Percentiles rank a stretch among this genome's conserved stretches.
These are phyloP conservation scores for Agrilus cyanescens DNA, from an alignment of 2,888 invertebrate genomes.

Conservation along the genomic window DNA sequence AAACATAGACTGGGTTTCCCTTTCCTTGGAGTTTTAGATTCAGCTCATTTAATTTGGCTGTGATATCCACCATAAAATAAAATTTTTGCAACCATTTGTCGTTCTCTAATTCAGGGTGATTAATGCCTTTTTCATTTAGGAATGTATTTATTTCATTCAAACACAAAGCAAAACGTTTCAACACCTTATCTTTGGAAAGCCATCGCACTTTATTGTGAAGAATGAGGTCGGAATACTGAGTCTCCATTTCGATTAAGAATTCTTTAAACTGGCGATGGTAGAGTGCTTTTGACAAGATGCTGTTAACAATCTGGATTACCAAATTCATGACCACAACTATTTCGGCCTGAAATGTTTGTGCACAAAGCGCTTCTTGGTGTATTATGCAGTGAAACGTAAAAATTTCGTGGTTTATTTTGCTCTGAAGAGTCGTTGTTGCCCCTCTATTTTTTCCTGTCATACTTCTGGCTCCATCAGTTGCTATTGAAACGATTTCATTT, in stretches of 20 bases:
- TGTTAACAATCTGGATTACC: no score
- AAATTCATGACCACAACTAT: slow-evolving; percentile 18
- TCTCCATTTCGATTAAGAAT: slow-evolving; percentile 22
- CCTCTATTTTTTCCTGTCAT: slow-evolving; percentile 19
- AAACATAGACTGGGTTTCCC: slow-evolving; percentile 18
- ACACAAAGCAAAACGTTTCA: no score
- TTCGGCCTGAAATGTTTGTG: slow-evolving; percentile 20
- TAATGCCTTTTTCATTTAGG: slow-evolving; percentile 22
- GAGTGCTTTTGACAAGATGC: slow-evolving; percentile 19
- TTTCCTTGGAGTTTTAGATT: slow-evolving; percentile 24
- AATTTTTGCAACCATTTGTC: slow-evolving; percentile 22
- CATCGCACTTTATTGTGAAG: no score
- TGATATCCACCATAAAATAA: slow-evolving; percentile 24
- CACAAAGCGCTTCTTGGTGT: slow-evolving; percentile 22
- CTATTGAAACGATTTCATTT: slow-evolving; percentile 17
- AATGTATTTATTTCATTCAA: no score
- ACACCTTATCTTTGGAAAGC: no score
- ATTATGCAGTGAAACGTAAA: slow-evolving; percentile 22
- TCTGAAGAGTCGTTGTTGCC: slow-evolving; percentile 14
- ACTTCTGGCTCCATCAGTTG: slow-evolving; percentile 18
- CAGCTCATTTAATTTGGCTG: slow-evolving; percentile 23
- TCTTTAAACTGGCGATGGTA: slow-evolving; percentile 21
- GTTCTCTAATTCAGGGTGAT: slow-evolving; percentile 22
- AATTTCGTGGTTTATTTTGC: slow-evolving; percentile 19
- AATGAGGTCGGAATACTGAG: no score